These are phyloP conservation scores for Dinoponera quadriceps DNA, from an alignment of 1,140 invertebrate genomes.

Conservation along the genomic window DNA sequence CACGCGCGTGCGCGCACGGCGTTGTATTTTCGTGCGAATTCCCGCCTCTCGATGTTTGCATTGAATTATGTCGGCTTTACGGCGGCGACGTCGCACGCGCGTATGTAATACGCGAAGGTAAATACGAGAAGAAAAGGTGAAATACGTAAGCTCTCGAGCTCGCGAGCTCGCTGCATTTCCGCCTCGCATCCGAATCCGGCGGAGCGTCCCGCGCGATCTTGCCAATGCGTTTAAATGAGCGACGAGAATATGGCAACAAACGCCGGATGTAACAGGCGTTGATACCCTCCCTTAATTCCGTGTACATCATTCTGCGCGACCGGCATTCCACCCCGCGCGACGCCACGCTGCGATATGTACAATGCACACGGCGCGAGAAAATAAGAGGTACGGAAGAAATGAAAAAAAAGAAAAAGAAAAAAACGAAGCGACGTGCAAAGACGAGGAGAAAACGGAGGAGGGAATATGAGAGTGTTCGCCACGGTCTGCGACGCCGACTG, in stretches of 20 bases:
- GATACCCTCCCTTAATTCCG: slow-evolving; percentile 27
- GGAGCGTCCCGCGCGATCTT: slow-evolving; percentile 13
- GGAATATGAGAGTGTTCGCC: not conserved
- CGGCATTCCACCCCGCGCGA: not conserved
- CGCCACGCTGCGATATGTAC: not conserved
- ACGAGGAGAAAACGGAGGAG: not conserved
- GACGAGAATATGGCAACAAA: not conserved
- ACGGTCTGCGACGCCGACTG: no score
- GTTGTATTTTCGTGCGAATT: slow-evolving; percentile 45
- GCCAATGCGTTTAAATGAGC: slow-evolving; percentile 54
- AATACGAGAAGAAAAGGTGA: slow-evolving; percentile 53
- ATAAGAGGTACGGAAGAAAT: not conserved
- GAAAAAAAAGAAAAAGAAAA: not conserved
- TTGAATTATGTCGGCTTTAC: slow-evolving; percentile 59
- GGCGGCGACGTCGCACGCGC: slow-evolving; percentile 37
- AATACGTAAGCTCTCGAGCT: slow-evolving; percentile 12
- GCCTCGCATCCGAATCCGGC: not conserved
- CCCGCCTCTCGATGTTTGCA: slow-evolving; percentile 53
- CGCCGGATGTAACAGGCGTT: slow-evolving; percentile 7
- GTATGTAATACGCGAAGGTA: slow-evolving; percentile 50
- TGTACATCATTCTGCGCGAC: not conserved
- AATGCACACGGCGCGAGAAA: no score
- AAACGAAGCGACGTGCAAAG: no score
- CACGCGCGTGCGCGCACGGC: not conserved
- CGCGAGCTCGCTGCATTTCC: not conserved